A percentile compares a stretch with the other conserved stretches of the same genome.
Conservation (phyloP, 2,888 invertebrate genomes). For the Eucera pruinosa region DNA sequence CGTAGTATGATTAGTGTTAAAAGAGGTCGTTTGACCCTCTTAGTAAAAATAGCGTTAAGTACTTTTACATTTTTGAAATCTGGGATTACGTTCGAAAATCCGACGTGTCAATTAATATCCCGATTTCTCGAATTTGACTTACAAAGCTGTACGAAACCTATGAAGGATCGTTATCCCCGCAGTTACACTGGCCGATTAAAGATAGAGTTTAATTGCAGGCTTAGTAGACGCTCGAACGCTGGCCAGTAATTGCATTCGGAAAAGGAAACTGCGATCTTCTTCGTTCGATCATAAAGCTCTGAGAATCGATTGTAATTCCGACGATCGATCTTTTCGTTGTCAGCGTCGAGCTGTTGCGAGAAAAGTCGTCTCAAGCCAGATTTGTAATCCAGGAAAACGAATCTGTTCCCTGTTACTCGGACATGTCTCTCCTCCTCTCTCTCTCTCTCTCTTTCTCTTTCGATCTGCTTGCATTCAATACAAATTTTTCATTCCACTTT, state of each 20-base stretch:
- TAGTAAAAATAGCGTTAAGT: too few species aligned
- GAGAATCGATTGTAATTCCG: conserved; percentile 57
- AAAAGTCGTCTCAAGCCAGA: conserved; percentile 20
- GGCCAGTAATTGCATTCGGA: conserved; percentile 58
- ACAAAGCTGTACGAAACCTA: conserved; percentile 27
- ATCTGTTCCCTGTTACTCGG: conserved; percentile 20
- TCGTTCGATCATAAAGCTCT: conserved; percentile 58
- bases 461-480: neutral
- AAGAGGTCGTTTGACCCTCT: too few species aligned
- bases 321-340: conserved; percentile 61
- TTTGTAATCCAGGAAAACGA: conserved; percentile 42
- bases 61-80: too few species aligned
- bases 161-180: conserved; percentile 43
- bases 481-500: neutral
- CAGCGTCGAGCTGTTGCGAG: conserved; percentile 42
- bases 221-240: conserved; percentile 42
- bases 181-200: conserved; percentile 60
- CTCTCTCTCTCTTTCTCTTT: too few species aligned
- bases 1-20: too few species aligned
- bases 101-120: conserved; percentile 24
- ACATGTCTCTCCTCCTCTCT: neutral
- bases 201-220: conserved; percentile 67
- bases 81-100: neutral
- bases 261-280: conserved; percentile 49
- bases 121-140: conserved; percentile 24